A percentile compares a stretch with the other conserved stretches of the same genome.
These are phyloP conservation scores for Ichneumon xanthorius DNA, from an alignment of 2,888 invertebrate genomes.

Conservation along the genomic window DNA sequence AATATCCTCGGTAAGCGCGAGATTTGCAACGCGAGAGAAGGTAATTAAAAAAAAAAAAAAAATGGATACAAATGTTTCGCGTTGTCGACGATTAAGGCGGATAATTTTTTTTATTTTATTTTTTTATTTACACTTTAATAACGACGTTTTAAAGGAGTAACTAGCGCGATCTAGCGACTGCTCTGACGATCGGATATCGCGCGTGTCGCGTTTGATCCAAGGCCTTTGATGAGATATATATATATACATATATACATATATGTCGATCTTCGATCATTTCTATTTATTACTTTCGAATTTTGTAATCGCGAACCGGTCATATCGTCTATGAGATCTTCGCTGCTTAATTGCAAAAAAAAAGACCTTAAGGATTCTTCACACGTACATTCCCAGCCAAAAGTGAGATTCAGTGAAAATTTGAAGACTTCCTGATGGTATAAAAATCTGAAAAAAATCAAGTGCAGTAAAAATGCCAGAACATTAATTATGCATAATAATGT, in stretches of 20 bases:
- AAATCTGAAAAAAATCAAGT: no score
- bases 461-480: no score
- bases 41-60: conserved; percentile 14
- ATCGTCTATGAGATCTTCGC: conserved; percentile 43
- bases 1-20: background rate
- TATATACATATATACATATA: background rate
- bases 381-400: no score
- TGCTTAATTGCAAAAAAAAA: conserved; percentile 20
- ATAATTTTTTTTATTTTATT: no score
- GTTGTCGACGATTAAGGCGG: conserved; percentile 23
- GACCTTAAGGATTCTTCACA: no score
- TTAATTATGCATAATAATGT: no score
- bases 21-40: background rate
- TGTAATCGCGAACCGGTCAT: conserved; percentile 53
- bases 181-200: conserved; percentile 20
- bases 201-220: conserved; percentile 43
- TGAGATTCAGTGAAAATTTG: no score
- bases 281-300: conserved; percentile 36
- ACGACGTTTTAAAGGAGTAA: background rate
- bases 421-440: no score
- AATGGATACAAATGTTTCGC: conserved; percentile 17
- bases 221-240: conserved; percentile 41
- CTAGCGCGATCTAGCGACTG: conserved; percentile 2
- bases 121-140: background rate
- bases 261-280: conserved; percentile 55